Conservation (phyloP, 2,888 invertebrate genomes). For the Hypomecis punctinalis region DNA sequence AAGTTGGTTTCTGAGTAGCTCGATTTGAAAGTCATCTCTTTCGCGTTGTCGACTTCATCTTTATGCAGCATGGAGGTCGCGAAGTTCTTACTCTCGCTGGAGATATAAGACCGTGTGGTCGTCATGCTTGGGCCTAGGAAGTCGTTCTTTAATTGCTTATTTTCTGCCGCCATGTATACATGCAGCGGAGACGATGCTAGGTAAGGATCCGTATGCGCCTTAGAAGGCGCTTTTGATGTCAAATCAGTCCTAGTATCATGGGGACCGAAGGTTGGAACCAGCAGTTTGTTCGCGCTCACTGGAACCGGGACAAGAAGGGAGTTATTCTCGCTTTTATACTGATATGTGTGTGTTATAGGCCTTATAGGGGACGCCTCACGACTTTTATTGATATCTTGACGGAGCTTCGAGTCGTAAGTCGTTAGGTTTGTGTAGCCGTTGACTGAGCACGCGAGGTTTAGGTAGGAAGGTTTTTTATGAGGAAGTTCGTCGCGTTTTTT, state of each 20-base stretch:
- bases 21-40: slow-evolving; percentile 76
- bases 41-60: slow-evolving; percentile 76
- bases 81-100: slow-evolving; percentile 74
- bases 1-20: slow-evolving; percentile 82
- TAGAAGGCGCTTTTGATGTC: slow-evolving; percentile 80
- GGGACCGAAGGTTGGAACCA: slow-evolving; percentile 82
- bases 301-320: slow-evolving; percentile 78
- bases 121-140: slow-evolving; percentile 80
- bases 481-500: slow-evolving; percentile 74
- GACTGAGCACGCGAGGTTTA: slow-evolving; percentile 95
- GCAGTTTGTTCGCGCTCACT: slow-evolving; percentile 81
- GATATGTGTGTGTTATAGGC: slow-evolving; percentile 81
- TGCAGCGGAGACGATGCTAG: slow-evolving; percentile 73
- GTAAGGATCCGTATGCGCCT: slow-evolving; percentile 81
- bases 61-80: slow-evolving; percentile 76
- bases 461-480: slow-evolving; percentile 93
- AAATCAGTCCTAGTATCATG: slow-evolving; percentile 79
- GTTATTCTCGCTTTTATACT: slow-evolving; percentile 76
- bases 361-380: slow-evolving; percentile 90
- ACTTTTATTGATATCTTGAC: slow-evolving; percentile 90
- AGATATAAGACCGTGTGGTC: slow-evolving; percentile 72
- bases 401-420: slow-evolving; percentile 92
- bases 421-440: slow-evolving; percentile 95
- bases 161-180: slow-evolving; percentile 80
- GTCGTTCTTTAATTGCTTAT: slow-evolving; percentile 80